Base-by-base conservation (phyloP, 2,797 vertebrate species). In the Gobio occitaniae region DNA sequence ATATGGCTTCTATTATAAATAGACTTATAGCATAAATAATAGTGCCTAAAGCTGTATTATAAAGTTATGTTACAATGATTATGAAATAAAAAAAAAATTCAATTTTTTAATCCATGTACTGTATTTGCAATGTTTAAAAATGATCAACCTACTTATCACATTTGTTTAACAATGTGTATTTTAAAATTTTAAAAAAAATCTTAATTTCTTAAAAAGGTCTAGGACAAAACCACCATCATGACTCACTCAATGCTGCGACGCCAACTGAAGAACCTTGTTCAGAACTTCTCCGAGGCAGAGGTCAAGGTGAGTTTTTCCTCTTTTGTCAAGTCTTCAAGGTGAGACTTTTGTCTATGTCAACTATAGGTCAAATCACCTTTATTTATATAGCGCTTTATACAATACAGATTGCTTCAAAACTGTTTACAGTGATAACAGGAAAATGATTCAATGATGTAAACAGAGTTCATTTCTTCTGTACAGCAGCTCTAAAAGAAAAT, bases 221-320 rank as follows among this genome's bases (percentile, higher is more conserved):
- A 89, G 89, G 84, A 87, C 88, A 84, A 82, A 25, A 29, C 25
- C 86, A 78, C 80, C 93, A 96, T 94, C 92, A 99, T 99, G 98
- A 97, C 98, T 71, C 98, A 98, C 90, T 99, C 98, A 21, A 98
- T 98, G 93, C 97, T 99, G 44, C 94, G 98, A 32, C 93, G 98
- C 69, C 98, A 99, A 86, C 95, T 99, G 94, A 99, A 99, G 93
- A 99, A 99, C 96, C 97, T 99, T 86, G 97, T 99, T 90, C 99
- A 99, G 94, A 99, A 99, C 94, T 99, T 98, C 83, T 99, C 98
- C 25, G 98, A 99, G 94, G 98, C 98, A 0, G 98, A 99, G 93
- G 97, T 99, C 86, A 99, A 99, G 96, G 98, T 99, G 81, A 87
- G 85, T 68, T 44, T 54, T 41, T n/a, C n/a, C 41, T 65, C n/a